Conservation (phyloP, 2,888 invertebrate genomes). For the Microctonus hyperodae region DNA sequence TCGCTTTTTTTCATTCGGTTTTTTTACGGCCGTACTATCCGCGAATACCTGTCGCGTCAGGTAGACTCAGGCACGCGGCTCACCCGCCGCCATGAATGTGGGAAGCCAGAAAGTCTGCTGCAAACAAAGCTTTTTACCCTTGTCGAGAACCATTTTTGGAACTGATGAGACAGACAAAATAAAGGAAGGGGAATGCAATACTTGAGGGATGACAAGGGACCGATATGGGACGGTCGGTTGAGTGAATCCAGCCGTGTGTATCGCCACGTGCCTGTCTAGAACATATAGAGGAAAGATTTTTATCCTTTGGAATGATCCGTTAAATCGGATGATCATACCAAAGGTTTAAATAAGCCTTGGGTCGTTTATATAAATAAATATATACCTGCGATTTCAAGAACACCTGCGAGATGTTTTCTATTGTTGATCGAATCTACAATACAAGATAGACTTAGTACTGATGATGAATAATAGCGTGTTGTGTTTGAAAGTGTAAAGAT, state of each 20-base stretch:
- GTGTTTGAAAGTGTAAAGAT: no score
- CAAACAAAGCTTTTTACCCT: constrained; percentile 37
- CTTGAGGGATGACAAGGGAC: constrained; percentile 29
- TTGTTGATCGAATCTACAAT: neutral
- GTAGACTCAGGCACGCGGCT: constrained; percentile 28
- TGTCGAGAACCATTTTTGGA: constrained; percentile 13
- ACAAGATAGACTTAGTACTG: neutral
- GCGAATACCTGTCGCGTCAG: constrained; percentile 36
- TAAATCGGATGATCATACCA: constrained; percentile 38
- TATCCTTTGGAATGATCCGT: constrained; percentile 38
- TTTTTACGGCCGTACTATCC: constrained; percentile 15
- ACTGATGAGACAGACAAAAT: neutral
- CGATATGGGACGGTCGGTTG: constrained; percentile 21
- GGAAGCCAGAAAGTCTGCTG: constrained; percentile 36
- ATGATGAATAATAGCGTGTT: neutral
- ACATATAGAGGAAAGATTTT: constrained; percentile 32
- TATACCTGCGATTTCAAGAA: constrained; percentile 11
- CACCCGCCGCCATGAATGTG: constrained; percentile 14
- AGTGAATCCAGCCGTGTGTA: constrained; percentile 18
- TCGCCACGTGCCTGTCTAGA: constrained; percentile 39
- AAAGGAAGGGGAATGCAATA: neutral
- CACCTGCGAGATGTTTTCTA: neutral
- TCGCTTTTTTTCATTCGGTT: neutral
- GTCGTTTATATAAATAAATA: neutral
- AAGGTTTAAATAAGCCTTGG: neutral